phyloP scores from a whole-genome alignment of 2,888 invertebrate species.

The Clusia tigrina region DNA sequence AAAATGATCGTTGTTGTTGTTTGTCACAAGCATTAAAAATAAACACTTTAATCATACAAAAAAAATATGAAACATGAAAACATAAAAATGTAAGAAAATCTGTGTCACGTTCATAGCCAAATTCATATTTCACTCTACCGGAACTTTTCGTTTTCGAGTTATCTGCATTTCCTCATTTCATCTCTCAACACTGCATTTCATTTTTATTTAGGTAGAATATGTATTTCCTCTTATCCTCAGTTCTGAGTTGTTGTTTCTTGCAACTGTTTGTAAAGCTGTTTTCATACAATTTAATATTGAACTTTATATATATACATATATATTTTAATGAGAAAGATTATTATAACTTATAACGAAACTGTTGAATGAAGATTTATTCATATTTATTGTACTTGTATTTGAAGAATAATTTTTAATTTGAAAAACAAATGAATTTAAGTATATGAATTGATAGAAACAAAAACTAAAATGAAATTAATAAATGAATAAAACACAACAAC shows the following conservation, averaged over 20 bases:
- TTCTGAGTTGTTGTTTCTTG: slow-evolving; percentile 52
- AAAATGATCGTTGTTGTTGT: not conserved
- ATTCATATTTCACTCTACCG: not conserved
- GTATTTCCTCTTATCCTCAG: too few relatives aligned
- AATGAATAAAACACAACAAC: slow-evolving; percentile 28
- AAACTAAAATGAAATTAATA: slow-evolving; percentile 38
- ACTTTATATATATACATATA: slow-evolving; percentile 27
- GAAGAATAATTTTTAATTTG: slow-evolving; percentile 28
- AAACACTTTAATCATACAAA: not conserved
- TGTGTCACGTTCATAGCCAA: slow-evolving; percentile 4
- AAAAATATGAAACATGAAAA: too few relatives aligned
- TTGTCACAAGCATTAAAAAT: not conserved
- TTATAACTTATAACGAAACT: slow-evolving; percentile 21
- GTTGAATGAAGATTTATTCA: slow-evolving; percentile 18
- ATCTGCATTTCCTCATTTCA: not conserved
- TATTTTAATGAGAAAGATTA: slow-evolving; percentile 33
- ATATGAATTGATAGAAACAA: slow-evolving; percentile 39
- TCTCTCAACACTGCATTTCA: not conserved
- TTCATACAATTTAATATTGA: slow-evolving; percentile 25
- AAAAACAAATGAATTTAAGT: slow-evolving; percentile 29
- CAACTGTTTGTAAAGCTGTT: slow-evolving; percentile 56
- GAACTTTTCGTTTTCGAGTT: not conserved
- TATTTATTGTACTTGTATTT: slow-evolving; percentile 34
- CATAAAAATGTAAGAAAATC: too few relatives aligned
- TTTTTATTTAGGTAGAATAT: not conserved